Percentiles rank a stretch among this genome's conserved stretches.
Conservation (phyloP, 2,888 invertebrate species). For the Belgica antarctica region DNA sequence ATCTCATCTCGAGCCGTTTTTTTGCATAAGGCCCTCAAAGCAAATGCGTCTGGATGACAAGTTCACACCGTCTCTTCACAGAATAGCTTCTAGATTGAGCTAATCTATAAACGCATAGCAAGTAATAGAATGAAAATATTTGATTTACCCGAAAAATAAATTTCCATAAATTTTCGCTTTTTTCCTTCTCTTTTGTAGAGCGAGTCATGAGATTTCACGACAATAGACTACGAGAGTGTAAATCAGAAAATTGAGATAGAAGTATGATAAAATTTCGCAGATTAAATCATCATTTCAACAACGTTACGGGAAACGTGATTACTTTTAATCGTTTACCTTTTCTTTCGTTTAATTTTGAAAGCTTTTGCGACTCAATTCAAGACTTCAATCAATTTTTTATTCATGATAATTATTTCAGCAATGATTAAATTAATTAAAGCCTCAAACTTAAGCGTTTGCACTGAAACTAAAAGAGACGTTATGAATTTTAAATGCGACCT, state of each 20-base stretch:
- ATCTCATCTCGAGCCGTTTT: constrained; percentile 1
- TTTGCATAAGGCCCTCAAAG: neutral
- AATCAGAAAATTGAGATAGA: neutral
- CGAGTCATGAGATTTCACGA: neutral
- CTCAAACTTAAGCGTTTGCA: no score
- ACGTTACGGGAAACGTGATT: neutral
- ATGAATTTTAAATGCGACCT: no score
- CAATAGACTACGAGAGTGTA: neutral
- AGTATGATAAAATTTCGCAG: neutral
- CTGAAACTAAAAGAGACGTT: no score
- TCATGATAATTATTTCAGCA: neutral
- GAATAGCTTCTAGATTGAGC: neutral
- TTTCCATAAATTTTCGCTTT: constrained; percentile 8
- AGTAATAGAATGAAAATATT: neutral
- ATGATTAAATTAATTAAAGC: constrained; percentile 4
- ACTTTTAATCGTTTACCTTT: neutral
- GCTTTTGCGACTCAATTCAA: neutral
- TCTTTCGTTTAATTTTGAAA: no score
- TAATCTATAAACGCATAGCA: neutral
- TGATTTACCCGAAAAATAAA: constrained; percentile 13
- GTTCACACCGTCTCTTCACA: neutral
- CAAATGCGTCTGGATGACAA: neutral
- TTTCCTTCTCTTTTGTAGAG: neutral
- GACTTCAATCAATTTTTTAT: neutral
- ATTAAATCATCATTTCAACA: neutral